Conservation (phyloP, 2,113 vertebrate species). For the Coturnix japonica region DNA sequence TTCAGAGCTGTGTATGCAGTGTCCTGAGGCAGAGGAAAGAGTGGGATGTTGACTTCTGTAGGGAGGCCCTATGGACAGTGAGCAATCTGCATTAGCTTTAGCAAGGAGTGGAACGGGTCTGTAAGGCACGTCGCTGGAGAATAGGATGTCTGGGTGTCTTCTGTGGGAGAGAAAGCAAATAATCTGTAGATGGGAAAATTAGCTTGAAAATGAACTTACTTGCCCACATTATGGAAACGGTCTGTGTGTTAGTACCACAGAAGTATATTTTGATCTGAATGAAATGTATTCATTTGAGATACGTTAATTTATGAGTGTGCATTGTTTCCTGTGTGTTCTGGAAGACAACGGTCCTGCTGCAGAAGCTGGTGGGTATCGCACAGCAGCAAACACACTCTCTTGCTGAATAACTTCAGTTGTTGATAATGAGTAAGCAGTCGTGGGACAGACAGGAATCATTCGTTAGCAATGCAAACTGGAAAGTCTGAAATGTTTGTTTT, state of each 20-base stretch:
- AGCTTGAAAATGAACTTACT: neutral
- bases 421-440: neutral
- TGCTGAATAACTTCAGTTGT: neutral
- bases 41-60: neutral
- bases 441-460: neutral
- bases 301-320: neutral
- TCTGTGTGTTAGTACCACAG: accelerated
- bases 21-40: neutral
- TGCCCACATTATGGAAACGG: neutral
- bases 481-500: neutral
- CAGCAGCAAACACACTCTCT: neutral
- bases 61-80: neutral
- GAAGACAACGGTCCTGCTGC: neutral
- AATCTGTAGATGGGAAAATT: neutral
- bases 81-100: neutral
- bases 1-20: neutral
- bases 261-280: neutral
- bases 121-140: neutral
- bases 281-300: neutral
- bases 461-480: neutral
- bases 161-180: neutral
- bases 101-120: neutral
- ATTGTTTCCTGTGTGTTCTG: neutral
- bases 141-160: neutral
- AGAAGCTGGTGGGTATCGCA: neutral